Evolutionary conservation across 2,113 vertebrate species (phyloP), one percentile per base, ranked within the genome.

Genomic region (Burhinus bistriatus): DNA sequence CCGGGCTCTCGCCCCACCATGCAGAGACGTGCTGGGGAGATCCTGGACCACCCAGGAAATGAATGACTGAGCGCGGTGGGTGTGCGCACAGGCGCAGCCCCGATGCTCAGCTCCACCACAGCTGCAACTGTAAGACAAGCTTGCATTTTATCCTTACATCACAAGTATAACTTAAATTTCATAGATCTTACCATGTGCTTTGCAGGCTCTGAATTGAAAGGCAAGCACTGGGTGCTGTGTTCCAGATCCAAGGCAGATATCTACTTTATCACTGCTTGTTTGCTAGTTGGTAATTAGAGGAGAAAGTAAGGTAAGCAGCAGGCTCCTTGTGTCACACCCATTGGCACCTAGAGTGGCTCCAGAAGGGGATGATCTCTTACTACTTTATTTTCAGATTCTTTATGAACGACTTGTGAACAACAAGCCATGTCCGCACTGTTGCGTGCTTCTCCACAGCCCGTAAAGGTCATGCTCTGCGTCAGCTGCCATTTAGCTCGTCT

Each of bases 81-180:
- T 58, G 20, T 85, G 26, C 3, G 3, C 15, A 10, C 51, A 61
- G 23, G 20, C 65, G 36, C 32, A 40, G 20, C 25, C 12, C 30
- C 0, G 0, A 5, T 57, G 13, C 25, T 64, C 0, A 2, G 20
- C 58, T 87, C 22, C 36, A 34, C n/a, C 25, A 23, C 52, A 66
- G 26, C 58, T 59, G n/a, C n/a, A 69, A 30, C 29, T 22, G 0
- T 13, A 47, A 84, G 40, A 25, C 19, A 69, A 69, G 5, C 9
- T 70, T 87, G 26, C 73, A 32, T 71, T 92, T 61, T 59, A 73
- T 49, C 20, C 27, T 78, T 66, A 2, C 49, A 45, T 88, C 55
- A 49, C 27, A 84, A 52, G n/a, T 64, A 32, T 7, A 91, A 32
- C 14, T 22, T 58, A 32, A 59, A 45, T 77, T 26, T 45, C 16